These are phyloP conservation scores for Zoroaster sp. DNA, from an alignment of 53 echinoderm and acorn worm genomes.

Conservation along the genomic window DNA sequence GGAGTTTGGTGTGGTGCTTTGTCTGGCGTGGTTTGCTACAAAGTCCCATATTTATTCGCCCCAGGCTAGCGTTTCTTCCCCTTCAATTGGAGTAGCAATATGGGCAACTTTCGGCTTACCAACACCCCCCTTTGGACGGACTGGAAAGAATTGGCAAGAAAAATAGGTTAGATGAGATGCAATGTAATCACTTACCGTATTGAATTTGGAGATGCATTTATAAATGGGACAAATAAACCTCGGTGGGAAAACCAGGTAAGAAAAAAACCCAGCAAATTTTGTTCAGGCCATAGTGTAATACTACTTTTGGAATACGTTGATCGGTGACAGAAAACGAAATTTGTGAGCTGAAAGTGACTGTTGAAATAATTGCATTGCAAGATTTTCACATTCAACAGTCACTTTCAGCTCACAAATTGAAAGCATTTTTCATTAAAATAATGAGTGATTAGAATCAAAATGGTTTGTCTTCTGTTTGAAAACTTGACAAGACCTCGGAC, in stretches of 20 bases:
- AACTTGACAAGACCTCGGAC: no score
- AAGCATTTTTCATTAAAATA: no score
- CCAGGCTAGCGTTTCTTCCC: background rate
- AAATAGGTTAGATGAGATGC: background rate
- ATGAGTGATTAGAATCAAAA: no score
- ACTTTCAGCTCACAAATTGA: no score
- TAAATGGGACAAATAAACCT: background rate
- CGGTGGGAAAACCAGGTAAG: background rate
- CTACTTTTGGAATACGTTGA: no score
- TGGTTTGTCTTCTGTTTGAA: no score
- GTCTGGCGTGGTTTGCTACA: conserved; percentile 40
- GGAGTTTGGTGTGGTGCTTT: conserved; percentile 42
- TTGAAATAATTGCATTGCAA: no score
- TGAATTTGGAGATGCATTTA: background rate
- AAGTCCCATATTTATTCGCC: conserved; percentile 55
- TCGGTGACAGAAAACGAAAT: no score
- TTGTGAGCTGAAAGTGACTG: no score
- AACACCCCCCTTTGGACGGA: background rate
- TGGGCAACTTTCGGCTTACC: background rate
- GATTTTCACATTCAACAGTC: no score
- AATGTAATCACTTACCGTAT: background rate
- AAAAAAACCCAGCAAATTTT: no score
- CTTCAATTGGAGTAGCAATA: background rate
- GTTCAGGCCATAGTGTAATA: no score
- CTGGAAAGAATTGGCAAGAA: background rate